These are phyloP conservation scores for Spilarctia lutea DNA, from an alignment of 2,888 invertebrate species.

Conservation along the genomic window DNA sequence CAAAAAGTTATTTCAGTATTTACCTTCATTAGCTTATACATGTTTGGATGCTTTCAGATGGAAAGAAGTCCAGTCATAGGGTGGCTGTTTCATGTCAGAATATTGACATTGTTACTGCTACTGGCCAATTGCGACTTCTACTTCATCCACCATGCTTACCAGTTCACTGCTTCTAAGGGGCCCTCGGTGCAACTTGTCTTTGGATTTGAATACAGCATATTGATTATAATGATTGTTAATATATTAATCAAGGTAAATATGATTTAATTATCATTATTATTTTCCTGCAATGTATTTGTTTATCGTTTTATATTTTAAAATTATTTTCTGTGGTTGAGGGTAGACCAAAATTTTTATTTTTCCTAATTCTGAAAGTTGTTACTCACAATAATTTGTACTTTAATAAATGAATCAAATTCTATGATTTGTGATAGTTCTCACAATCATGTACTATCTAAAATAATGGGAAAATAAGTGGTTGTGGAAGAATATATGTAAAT, in stretches of 20 bases:
- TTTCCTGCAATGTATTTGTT: background rate
- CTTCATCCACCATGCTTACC: conserved; percentile 97
- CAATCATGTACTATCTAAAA: background rate
- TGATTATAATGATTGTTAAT: conserved; percentile 96
- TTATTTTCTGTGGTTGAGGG: background rate
- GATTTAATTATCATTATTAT: background rate
- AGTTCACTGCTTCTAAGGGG: conserved; percentile 96
- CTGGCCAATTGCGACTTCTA: conserved; percentile 94
- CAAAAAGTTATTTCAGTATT: too few relatives aligned
- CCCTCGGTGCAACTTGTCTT: conserved; percentile 99
- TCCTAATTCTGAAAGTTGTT: background rate
- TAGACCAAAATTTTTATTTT: background rate
- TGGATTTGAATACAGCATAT: conserved; percentile 99
- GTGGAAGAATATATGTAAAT: background rate
- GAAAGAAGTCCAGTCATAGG: conserved; percentile 99
- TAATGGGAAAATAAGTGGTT: too few relatives aligned
- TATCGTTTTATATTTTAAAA: background rate
- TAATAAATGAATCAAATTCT: background rate
- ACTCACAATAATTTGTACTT: too few relatives aligned
- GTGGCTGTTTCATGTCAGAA: conserved; percentile 96
- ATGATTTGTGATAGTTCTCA: background rate
- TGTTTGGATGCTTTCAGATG: conserved; percentile 89
- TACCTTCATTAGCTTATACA: background rate
- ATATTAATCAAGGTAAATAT: conserved; percentile 93
- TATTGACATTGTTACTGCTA: conserved; percentile 93